Evolutionary conservation across 2,113 vertebrate genomes (phyloP), one percentile per base, ranked within the genome.

Genomic region (Limnothrissa miodon): DNA sequence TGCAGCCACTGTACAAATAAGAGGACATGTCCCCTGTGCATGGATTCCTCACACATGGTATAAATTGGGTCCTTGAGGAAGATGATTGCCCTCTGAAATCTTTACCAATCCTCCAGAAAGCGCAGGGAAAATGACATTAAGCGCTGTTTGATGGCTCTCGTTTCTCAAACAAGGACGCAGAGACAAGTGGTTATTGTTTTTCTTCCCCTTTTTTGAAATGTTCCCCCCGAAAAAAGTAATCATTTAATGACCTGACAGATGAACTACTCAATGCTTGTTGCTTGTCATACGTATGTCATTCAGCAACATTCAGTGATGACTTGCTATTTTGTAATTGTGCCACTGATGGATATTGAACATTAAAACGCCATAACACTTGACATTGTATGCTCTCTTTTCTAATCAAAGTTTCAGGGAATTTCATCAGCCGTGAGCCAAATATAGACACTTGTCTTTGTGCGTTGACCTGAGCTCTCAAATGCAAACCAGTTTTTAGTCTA

Each of bases 371-470:
- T 74, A 74, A 74, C 66, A 74, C 66, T 74, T 74, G 66, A 74
- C 66, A 74, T 74, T 74, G 66, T 74, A 74, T 36, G 66, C 66
- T 74, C 66, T 74, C 66, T 74, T 74, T 74, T 74, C 66, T 39
- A 74, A 74, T 74, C 66, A 74, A 74, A 74, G 25, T 74, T 74
- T 74, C 66, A 74, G 29, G 33, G 66, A 74, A 74, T 74, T 74
- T 74, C 66, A 74, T 74, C 66, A 74, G 66, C 66, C 66, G 13
- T 4, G 66, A 39, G 66, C 66, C 66, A 74, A 74, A 74, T 74
- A 74, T 74, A 74, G 66, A 33, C 66, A 33, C 13, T 15, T 74
- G 66, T 33, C 66, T 74, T 74, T 74, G 66, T 13, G 29, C 66
- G 25, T 36, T 74, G 66, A 74, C 66, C 66, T 74, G 66, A 74